A percentile compares a stretch with the other conserved stretches of the same genome.
phyloP scores from a whole-genome alignment of 2,797 vertebrate genomes.

The Anguilla pacifica region DNA sequence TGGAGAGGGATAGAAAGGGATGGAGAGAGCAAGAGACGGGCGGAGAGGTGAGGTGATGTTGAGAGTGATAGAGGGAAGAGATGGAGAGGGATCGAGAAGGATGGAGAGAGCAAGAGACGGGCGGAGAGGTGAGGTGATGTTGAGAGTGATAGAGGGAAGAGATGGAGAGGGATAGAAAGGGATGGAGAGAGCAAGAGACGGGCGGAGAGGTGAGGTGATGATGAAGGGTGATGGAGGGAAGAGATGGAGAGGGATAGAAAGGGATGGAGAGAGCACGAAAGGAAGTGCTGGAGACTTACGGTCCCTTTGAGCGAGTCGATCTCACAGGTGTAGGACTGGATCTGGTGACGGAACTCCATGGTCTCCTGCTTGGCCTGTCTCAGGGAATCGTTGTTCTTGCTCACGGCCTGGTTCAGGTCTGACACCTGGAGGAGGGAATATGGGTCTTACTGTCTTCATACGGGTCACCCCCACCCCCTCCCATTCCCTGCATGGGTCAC shows the following conservation, averaged over 20 bases:
- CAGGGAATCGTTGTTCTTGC: constrained; percentile 89
- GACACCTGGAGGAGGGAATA: constrained; percentile 76
- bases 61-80: too few species aligned
- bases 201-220: neutral
- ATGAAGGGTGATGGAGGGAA: neutral
- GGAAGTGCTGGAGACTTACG: constrained; percentile 70
- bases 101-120: too few species aligned
- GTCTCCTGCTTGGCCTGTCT: constrained; percentile 90
- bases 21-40: too few species aligned
- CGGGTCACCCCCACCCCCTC: neutral
- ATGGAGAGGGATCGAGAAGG: neutral
- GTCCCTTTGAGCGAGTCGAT: constrained; percentile 97
- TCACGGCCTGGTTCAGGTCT: constrained; percentile 93
- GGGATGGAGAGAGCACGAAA: neutral
- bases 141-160: too few species aligned
- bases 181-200: neutral
- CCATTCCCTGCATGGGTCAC: neutral
- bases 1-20: neutral
- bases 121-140: neutral
- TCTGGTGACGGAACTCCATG: constrained; percentile 97
- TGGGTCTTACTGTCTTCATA: too few species aligned
- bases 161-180: neutral
- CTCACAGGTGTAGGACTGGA: constrained; percentile 98
- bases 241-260: neutral
- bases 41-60: too few species aligned